A percentile compares a stretch with the other conserved stretches of the same genome.
These are phyloP conservation scores for Laterallus jamaicensis DNA, from an alignment of 2,113 vertebrate genomes.

Conservation along the genomic window DNA sequence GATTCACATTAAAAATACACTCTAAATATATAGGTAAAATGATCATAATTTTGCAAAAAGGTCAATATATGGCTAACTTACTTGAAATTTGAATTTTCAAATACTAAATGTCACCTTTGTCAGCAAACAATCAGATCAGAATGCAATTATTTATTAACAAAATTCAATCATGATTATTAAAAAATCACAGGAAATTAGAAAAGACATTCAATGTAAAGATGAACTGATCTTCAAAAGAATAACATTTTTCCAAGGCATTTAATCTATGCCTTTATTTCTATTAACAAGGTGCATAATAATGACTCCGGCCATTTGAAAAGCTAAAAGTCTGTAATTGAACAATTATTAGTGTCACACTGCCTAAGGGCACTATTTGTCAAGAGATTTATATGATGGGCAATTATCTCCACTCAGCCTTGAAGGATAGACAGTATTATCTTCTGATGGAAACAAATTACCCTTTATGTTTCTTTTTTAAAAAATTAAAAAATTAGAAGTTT, in stretches of 20 bases:
- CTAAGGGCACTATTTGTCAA: slow-evolving; percentile 81
- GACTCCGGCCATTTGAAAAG: slow-evolving; percentile 72
- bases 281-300: slow-evolving; percentile 71
- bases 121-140: slow-evolving; percentile 56
- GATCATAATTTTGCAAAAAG: not conserved
- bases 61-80: not conserved
- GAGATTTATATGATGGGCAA: slow-evolving; percentile 81
- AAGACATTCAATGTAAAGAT: slow-evolving; percentile 64
- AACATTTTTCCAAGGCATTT: slow-evolving; percentile 62
- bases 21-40: not conserved
- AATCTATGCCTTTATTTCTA: slow-evolving; percentile 64
- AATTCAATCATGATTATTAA: slow-evolving; percentile 61
- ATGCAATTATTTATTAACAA: slow-evolving; percentile 42
- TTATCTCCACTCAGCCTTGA: slow-evolving; percentile 83
- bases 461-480: slow-evolving; percentile 14
- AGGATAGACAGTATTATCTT: slow-evolving; percentile 81
- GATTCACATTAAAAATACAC: not conserved
- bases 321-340: slow-evolving; percentile 80
- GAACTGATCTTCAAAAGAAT: slow-evolving; percentile 59
- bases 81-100: not conserved
- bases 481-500: not conserved
- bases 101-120: not conserved
- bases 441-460: slow-evolving; percentile 76
- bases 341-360: slow-evolving; percentile 78
- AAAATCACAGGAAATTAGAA: slow-evolving; percentile 60